These are phyloP conservation scores for Leptopilina boulardi DNA, from an alignment of 1,140 invertebrate genomes.

Conservation along the genomic window DNA sequence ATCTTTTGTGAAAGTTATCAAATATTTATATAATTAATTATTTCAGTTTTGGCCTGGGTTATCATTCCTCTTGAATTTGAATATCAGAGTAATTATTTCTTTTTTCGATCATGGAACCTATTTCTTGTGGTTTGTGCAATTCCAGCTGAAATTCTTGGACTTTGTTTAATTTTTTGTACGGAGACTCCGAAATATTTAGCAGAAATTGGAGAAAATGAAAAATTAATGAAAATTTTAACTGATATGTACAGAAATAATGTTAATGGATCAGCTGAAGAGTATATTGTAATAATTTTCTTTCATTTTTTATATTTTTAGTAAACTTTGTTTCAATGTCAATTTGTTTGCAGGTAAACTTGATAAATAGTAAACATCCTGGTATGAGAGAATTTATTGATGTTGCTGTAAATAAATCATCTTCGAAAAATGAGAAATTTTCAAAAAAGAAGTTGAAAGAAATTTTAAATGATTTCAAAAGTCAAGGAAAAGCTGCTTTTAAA, in stretches of 20 bases:
- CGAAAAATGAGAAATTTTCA: background rate
- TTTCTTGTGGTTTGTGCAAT: conserved; percentile 67
- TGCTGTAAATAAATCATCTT: background rate
- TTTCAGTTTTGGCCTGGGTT: conserved; percentile 68
- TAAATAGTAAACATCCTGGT: background rate
- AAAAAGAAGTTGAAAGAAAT: conserved; percentile 34
- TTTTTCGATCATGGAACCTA: conserved; percentile 71
- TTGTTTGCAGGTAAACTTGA: background rate
- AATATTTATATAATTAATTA: background rate
- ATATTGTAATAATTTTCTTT: background rate
- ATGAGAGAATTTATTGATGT: background rate
- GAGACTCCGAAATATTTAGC: conserved; percentile 80
- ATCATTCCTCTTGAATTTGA: conserved; percentile 66
- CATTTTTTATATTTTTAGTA: background rate
- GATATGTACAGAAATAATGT: conserved; percentile 72
- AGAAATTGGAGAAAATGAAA: conserved; percentile 68
- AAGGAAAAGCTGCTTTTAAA: conserved; percentile 52
- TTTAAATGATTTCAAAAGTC: conserved; percentile 49
- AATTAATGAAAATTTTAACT: conserved; percentile 71
- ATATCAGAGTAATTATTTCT: conserved; percentile 50
- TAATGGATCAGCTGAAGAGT: conserved; percentile 63
- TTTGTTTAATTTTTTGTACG: conserved; percentile 75
- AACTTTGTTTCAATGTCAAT: background rate
- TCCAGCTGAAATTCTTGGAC: conserved; percentile 60
- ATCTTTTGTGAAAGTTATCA: background rate